phyloP scores from a whole-genome alignment of 2,888 invertebrate genomes.

The Lycophotia porphyrea region DNA sequence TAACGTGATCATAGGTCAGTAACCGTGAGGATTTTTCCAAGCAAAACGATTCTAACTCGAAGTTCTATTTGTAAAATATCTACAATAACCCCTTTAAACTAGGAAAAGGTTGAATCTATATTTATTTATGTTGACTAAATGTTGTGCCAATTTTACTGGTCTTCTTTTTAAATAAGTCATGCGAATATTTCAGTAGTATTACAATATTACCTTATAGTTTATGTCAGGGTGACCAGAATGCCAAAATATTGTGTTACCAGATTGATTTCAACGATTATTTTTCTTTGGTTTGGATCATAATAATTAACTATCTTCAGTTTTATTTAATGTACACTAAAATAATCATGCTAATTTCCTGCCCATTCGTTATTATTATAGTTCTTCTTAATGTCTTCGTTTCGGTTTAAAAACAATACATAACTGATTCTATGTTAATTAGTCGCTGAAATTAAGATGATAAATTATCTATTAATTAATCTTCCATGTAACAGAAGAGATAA shows the following conservation, averaged over 20 bases:
- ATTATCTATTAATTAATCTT: not conserved
- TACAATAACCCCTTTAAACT: slow-evolving; percentile 17
- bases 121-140: slow-evolving; percentile 52
- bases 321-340: not conserved
- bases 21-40: not conserved
- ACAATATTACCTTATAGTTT: slow-evolving; percentile 43
- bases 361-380: slow-evolving; percentile 5
- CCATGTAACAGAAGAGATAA: not conserved
- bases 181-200: slow-evolving; percentile 58
- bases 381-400: not conserved
- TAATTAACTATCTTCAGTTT: slow-evolving; percentile 3
- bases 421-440: not conserved
- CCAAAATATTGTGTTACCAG: slow-evolving; percentile 78
- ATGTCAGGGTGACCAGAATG: slow-evolving; percentile 72
- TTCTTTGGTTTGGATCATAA: slow-evolving; percentile 18
- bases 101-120: slow-evolving; percentile 48
- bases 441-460: not conserved
- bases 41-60: slow-evolving; percentile 11
- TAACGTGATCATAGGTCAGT: not conserved
- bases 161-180: slow-evolving; percentile 46
- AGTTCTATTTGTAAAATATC: slow-evolving; percentile 28
- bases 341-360: slow-evolving; percentile 4
- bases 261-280: slow-evolving; percentile 47
- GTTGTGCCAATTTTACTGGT: slow-evolving; percentile 64
- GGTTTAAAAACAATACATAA: not conserved